Base-by-base conservation (phyloP, 2,888 invertebrate species). In the Ornithoptera priamus region DNA sequence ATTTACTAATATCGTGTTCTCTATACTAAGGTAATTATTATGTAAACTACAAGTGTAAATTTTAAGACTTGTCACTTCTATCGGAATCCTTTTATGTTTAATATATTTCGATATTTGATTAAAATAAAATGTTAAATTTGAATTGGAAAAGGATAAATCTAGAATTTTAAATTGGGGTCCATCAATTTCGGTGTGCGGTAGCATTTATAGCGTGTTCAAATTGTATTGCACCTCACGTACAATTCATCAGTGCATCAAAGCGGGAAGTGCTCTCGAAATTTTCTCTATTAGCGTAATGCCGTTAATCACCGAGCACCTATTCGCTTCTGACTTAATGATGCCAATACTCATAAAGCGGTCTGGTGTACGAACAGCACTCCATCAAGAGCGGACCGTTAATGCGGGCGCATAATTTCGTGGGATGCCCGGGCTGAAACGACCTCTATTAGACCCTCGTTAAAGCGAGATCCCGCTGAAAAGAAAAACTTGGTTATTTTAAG, bases 281-380 rank as follows among this genome's bases (percentile, higher is more conserved):
- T 70, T 22, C 70, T 67, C 67, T 67, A 67, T 63, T 66, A 65
- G 65, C 24, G 62, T 60, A 67, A 63, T 59, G 24, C 66, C 53
- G 62, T 69, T 69, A 72, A 70, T 69, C 68, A 71, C 56, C 57
- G 66, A 71, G 69, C 70, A 72, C 69, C 67, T 68, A 67, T 77
- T 73, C 60, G 62, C 67, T 71, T 64, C 59, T 74, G 71, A 66
- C 60, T 72, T 80, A 82, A 85, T 75, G 84, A 82, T 73, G 79
- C 79, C 81, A 82, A 84, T 84, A 78, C 78, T 78, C 81, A 76
- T 84, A 80, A 83, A 85, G 75, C 77, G 68, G 75, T 75, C 76
- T 73, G 74, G 79, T 82, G 80, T 77, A 80, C 75, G 80, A 77
- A 78, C 74, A 22, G 53, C 77, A 78, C 81, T 82, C 78, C 81